phyloP scores from a whole-genome alignment of 2,888 invertebrate species.

The Desoria tigrina region DNA sequence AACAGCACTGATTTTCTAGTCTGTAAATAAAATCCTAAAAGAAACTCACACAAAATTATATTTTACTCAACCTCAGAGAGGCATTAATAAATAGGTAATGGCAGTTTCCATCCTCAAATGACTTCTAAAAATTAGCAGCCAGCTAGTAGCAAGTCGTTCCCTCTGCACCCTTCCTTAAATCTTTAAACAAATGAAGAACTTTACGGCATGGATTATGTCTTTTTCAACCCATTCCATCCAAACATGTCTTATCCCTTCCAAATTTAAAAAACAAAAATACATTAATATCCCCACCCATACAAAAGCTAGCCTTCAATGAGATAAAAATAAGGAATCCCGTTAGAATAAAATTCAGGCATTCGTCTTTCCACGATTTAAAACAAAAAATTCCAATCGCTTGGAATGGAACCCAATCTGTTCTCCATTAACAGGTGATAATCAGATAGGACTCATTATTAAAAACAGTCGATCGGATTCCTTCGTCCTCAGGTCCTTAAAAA shows the following conservation, averaged over 20 bases:
- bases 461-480: constrained; percentile 3
- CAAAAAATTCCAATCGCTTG: too few species aligned
- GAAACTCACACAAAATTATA: constrained; percentile 3
- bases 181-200: background rate
- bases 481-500: background rate
- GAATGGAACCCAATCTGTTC: too few species aligned
- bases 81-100: background rate
- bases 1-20: constrained; percentile 30
- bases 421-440: too few species aligned
- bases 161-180: too few species aligned
- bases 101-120: background rate
- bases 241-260: background rate
- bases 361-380: too few species aligned
- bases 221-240: background rate
- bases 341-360: too few species aligned
- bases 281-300: too few species aligned
- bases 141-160: too few species aligned
- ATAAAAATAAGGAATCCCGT: too few species aligned
- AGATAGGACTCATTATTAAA: too few species aligned
- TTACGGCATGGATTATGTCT: background rate
- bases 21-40: constrained; percentile 9
- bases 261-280: background rate
- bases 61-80: constrained; percentile 2
- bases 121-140: constrained; percentile 3
- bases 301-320: too few species aligned